These are phyloP conservation scores for Coptotermes formosanus DNA, from an alignment of 1,140 invertebrate genomes.

Conservation along the genomic window DNA sequence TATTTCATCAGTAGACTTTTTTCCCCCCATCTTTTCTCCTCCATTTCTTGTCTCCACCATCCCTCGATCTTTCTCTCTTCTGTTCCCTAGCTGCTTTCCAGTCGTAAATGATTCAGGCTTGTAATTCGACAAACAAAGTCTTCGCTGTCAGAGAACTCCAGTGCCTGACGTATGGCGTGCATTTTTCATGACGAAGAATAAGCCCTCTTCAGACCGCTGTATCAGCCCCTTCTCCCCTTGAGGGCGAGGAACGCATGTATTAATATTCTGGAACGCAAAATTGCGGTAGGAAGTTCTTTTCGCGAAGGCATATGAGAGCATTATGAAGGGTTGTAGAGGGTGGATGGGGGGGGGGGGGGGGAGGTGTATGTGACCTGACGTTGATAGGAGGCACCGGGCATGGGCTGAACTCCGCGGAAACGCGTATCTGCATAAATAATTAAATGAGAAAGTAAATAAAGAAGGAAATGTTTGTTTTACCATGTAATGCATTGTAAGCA, in stretches of 20 bases:
- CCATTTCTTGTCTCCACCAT: background rate
- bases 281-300: background rate
- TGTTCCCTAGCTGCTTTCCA: background rate
- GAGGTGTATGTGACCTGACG: background rate
- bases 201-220: background rate
- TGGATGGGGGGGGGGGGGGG: too few relatives aligned
- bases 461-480: too few relatives aligned
- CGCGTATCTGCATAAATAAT: background rate
- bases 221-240: background rate
- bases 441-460: background rate
- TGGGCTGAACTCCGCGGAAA: background rate
- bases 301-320: background rate
- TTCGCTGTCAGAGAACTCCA: conserved; percentile 30
- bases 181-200: conserved; percentile 26
- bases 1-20: background rate
- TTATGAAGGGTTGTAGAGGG: background rate
- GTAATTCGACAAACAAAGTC: conserved; percentile 37
- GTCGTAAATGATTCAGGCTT: conserved; percentile 34
- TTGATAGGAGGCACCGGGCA: background rate
- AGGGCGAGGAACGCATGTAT: conserved; percentile 25
- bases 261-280: conserved; percentile 32
- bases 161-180: background rate
- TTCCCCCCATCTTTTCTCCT: background rate
- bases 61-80: background rate
- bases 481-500: too few relatives aligned